These are phyloP conservation scores for Heterotilapia buettikoferi DNA, from an alignment of 2,113 vertebrate genomes.

Conservation along the genomic window DNA sequence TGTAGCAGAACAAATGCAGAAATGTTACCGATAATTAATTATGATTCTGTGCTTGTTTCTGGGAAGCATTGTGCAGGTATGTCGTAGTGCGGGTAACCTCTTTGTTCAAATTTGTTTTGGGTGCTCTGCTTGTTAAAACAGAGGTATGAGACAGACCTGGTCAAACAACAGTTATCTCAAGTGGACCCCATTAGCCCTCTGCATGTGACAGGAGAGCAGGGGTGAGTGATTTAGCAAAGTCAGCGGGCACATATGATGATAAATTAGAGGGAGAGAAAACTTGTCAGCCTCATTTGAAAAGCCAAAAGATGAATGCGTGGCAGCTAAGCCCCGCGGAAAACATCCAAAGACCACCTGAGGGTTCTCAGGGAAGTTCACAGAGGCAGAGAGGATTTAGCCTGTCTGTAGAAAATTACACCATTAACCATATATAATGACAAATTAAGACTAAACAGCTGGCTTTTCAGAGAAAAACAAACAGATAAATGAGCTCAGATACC, in stretches of 20 bases:
- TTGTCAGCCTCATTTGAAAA: constrained; percentile 49
- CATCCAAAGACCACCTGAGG: constrained; percentile 33
- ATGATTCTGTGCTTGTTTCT: background rate
- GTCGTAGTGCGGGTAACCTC: background rate
- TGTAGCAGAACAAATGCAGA: background rate
- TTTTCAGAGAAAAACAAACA: constrained; percentile 31
- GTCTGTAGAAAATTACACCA: constrained; percentile 25
- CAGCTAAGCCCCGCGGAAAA: constrained; percentile 27
- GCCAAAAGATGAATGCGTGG: constrained; percentile 50
- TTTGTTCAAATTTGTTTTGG: constrained; percentile 27
- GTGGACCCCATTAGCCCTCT: constrained; percentile 59
- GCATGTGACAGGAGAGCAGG: constrained; percentile 31
- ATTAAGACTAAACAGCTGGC: constrained; percentile 9
- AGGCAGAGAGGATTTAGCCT: constrained; percentile 29
- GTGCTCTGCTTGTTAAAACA: constrained; percentile 52
- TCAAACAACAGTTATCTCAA: constrained; percentile 68
- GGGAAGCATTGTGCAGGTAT: background rate
- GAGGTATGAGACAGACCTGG: constrained; percentile 44
- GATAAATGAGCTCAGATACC: background rate
- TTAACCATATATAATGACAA: constrained; percentile 19
- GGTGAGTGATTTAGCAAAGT: constrained; percentile 5
- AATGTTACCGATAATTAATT: background rate
- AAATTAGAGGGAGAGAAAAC: constrained; percentile 53
- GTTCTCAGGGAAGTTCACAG: constrained; percentile 23
- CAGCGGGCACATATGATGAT: constrained; percentile 41